Evolutionary conservation across 1,140 invertebrate genomes (phyloP), one percentile per base, ranked within the genome.

Genomic region (Mesaphorura yosii): DNA sequence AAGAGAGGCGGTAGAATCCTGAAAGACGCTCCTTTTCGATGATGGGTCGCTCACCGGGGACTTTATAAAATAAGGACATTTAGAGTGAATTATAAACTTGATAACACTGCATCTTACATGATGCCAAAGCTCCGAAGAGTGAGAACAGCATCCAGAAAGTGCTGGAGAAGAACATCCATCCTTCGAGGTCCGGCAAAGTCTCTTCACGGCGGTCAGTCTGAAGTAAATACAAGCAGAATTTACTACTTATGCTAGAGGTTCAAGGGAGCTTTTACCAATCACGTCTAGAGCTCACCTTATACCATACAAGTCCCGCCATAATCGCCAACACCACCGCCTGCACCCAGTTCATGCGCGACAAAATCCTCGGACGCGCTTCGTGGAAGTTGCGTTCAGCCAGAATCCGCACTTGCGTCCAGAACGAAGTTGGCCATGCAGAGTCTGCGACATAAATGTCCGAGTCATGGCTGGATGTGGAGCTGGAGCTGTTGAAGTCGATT

Each of bases 71-170:
- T 31, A 22, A 49, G 19, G 40, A 25, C n/a, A 1, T 54, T 3
- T 26, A 28, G 22, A 53, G n/a, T n/a, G n/a, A n/a, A n/a, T n/a
- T n/a, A n/a, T n/a, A n/a, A n/a, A n/a, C n/a, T n/a, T n/a, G n/a
- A n/a, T n/a, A n/a, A n/a, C 12, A 38, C 26, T 6, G 38, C 39
- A 19, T 75, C 76, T 78, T 66, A 81, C 79, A 81, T 67, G 84
- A 82, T 64, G 81, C 79, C 17, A 88, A 73, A 49, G 85, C 82
- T 61, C 83, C 82, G 65, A 88, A 88, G 51, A 86, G 75, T 15
- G 84, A 80, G 67, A 86, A 86, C 26, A 88, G 72, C 81, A 87
- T 88, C 85, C 84, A 88, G 65, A 88, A 88, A 23, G 82, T 86
- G 23, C 82, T 83, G 20, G 83, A 84, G 70, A 87, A 88, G 66